Evolutionary conservation across 2,113 vertebrate species (phyloP).

Genomic region (Petromus typicus): DNA sequence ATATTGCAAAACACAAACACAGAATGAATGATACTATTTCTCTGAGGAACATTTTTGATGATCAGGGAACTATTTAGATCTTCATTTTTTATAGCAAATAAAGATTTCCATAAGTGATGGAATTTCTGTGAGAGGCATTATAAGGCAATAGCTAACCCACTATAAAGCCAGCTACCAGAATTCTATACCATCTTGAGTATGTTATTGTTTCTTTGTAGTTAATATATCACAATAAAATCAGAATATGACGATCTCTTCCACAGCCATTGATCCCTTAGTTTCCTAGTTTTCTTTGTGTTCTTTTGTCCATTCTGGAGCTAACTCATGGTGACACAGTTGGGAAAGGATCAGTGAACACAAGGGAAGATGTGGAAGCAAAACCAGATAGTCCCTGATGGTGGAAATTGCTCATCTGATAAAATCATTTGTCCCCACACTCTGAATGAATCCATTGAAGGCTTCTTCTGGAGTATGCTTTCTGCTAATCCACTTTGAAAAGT

Average conservation of each 20-base stretch:
- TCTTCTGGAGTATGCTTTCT: background rate
- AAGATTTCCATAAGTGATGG: background rate
- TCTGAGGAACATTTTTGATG: background rate
- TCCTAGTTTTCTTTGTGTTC: background rate
- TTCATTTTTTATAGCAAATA: background rate
- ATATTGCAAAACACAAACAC: background rate
- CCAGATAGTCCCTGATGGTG: background rate
- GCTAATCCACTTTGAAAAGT: background rate
- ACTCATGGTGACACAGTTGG: accelerated
- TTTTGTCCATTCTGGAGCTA: background rate
- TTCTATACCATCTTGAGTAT: background rate
- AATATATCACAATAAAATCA: background rate
- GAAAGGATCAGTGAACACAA: background rate
- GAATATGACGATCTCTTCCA: background rate
- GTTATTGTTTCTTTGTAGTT: background rate
- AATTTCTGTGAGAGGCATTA: background rate
- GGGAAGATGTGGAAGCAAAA: background rate
- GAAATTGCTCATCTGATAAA: background rate
- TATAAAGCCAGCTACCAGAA: background rate
- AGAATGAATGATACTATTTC: background rate
- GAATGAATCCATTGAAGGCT: background rate
- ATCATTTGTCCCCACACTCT: background rate
- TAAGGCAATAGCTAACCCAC: background rate
- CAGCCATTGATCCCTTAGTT: background rate
- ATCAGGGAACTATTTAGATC: background rate